Evolutionary conservation across 2,797 vertebrate species (phyloP).

Genomic region (Periophthalmus magnuspinnatus): DNA sequence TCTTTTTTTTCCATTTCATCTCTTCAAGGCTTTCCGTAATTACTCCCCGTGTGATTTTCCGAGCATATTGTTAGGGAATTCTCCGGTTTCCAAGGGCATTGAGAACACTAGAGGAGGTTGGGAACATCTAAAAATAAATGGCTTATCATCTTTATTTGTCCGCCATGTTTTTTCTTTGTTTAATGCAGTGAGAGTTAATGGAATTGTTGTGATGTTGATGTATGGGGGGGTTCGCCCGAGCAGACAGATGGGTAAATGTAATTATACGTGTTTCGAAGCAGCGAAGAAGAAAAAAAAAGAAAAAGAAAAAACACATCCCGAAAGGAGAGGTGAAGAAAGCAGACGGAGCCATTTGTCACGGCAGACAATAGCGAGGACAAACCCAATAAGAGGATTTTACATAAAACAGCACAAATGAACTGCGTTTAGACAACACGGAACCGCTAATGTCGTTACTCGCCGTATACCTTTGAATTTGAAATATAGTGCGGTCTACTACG

Average conservation of each 20-base stretch:
- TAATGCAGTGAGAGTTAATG: constrained; percentile 66
- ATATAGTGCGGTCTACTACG: background rate
- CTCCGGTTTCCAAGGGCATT: constrained; percentile 55
- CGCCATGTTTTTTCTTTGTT: constrained; percentile 30
- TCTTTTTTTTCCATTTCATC: constrained; percentile 39
- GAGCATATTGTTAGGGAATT: constrained; percentile 51
- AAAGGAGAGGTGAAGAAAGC: constrained; percentile 65
- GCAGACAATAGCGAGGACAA: constrained; percentile 59
- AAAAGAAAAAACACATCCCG: constrained; percentile 57
- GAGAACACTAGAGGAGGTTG: constrained; percentile 33
- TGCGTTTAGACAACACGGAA: constrained; percentile 28
- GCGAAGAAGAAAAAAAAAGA: constrained; percentile 20
- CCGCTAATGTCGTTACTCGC: constrained; percentile 11
- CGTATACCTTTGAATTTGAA: constrained; percentile 5
- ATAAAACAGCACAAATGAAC: constrained; percentile 45
- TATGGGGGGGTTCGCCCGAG: constrained; percentile 58
- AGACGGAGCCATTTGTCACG: constrained; percentile 70
- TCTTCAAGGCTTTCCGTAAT: constrained; percentile 59
- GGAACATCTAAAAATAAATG: constrained; percentile 53
- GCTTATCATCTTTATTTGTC: constrained; percentile 61
- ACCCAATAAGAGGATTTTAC: constrained; percentile 68
- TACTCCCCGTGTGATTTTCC: constrained; percentile 58
- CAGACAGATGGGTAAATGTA: constrained; percentile 75
- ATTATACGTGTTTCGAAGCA: constrained; percentile 69
- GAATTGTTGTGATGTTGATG: constrained; percentile 76